Base-by-base conservation (phyloP, 2,888 invertebrate genomes). In the Drosophila rellima region DNA sequence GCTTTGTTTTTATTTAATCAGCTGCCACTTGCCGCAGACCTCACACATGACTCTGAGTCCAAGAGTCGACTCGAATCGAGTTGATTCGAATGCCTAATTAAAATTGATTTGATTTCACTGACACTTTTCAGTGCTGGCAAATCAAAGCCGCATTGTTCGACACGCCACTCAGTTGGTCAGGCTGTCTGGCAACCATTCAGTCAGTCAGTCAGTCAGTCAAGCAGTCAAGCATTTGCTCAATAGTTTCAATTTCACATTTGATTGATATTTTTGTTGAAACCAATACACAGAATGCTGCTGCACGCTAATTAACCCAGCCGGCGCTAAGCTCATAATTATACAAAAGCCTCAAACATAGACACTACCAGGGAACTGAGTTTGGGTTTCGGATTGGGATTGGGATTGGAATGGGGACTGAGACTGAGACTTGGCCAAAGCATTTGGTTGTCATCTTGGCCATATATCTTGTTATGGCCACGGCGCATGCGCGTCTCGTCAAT, bases 281-380 rank as follows among this genome's bases (percentile, higher is more conserved):
- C 87, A 84, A 90, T 88, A 87, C 78, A 70, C 35, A 64, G 80
- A 68, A 78, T 69, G 61, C 75, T 63, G 74, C 67, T 55, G 75
- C 71, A 70, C 70, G 62, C 79, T 83, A 88, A 83, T 83, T 83
- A 88, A 85, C 73, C 74, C 71, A 71, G 65, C 77, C 83, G 91
- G 90, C 90, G 90, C 89, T 91, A 91, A 91, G 91, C 91, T 85
- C 82, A 89, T 91, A 91, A 91, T 91, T 90, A 88, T 90, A 77
- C 74, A 70, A 78, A 74, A 74, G 74, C 69, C 67, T 52, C 65
- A 45, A 61, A 55, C 63, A 66, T 74, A 64, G 74, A 67, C 70
- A 55, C 62, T 23, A 44, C 15, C 55, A 44, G 33, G 15, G 23
- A 31, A 33, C 15, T 20, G 18, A 11, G 17, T n/a, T 1, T 20